phyloP scores from a whole-genome alignment of 1,140 invertebrate genomes.

The Drosophila micromelanica region DNA sequence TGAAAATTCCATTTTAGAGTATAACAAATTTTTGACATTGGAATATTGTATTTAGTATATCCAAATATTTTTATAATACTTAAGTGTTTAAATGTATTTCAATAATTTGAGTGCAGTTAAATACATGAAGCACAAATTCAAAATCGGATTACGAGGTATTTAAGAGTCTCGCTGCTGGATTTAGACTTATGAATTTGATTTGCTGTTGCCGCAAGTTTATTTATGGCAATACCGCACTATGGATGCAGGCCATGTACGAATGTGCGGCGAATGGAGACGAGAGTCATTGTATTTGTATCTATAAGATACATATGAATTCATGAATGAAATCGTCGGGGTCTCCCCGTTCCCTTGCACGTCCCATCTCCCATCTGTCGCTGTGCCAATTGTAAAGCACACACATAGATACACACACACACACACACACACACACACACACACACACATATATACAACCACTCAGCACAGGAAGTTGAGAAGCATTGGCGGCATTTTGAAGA shows the following conservation, averaged over 20 bases:
- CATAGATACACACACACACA: slow-evolving; percentile 12
- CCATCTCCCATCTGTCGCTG: slow-evolving; percentile 20
- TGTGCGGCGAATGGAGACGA: slow-evolving; percentile 13
- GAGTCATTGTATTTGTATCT: slow-evolving; percentile 65
- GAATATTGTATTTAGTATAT: too few species aligned
- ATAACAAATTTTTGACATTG: too few species aligned
- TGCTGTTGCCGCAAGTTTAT: slow-evolving; percentile 49
- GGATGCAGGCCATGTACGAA: slow-evolving; percentile 74
- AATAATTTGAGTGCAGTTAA: too few species aligned
- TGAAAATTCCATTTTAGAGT: too few species aligned
- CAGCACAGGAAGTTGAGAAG: slow-evolving; percentile 74
- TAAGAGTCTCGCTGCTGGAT: slow-evolving; percentile 1
- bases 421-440: too few species aligned
- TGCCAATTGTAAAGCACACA: slow-evolving; percentile 75
- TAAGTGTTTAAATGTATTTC: too few species aligned
- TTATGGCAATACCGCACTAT: slow-evolving; percentile 79
- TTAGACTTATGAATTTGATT: slow-evolving; percentile 13
- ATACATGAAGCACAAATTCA: too few species aligned
- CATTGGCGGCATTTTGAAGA: slow-evolving; percentile 80
- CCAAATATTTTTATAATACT: too few species aligned
- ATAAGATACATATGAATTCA: slow-evolving; percentile 61
- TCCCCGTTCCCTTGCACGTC: slow-evolving; percentile 3
- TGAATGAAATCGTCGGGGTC: slow-evolving; percentile 67
- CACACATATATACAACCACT: too few species aligned
- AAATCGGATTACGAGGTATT: background rate